A percentile compares a stretch with the other conserved stretches of the same genome.
Conservation (phyloP, 2,797 vertebrate species). For the Sebastes cheni region DNA sequence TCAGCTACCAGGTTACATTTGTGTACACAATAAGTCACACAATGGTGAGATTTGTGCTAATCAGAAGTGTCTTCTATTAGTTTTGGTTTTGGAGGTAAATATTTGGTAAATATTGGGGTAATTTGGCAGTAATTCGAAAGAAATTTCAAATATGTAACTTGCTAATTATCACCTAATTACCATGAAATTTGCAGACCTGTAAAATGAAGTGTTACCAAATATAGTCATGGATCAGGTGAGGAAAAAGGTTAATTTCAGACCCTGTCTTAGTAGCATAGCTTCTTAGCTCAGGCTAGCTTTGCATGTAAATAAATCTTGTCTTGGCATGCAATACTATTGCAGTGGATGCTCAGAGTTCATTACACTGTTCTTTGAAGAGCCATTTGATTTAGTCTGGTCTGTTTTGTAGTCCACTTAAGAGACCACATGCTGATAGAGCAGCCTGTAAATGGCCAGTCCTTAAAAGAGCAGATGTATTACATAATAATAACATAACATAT, state of each 20-base stretch:
- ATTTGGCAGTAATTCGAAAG: too few relatives aligned
- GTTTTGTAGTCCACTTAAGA: conserved; percentile 27
- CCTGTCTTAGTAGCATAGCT: conserved; percentile 17
- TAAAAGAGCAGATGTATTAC: conserved; percentile 53
- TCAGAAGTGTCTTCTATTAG: too few relatives aligned
- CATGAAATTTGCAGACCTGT: fast-evolving
- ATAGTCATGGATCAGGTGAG: too few relatives aligned
- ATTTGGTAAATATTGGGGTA: too few relatives aligned
- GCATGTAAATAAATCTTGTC: background rate
- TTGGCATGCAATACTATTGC: background rate
- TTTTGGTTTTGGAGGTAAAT: too few relatives aligned
- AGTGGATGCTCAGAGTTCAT: background rate
- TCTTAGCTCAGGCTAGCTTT: conserved; percentile 31
- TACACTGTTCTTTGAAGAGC: background rate
- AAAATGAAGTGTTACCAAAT: too few relatives aligned
- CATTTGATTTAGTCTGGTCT: conserved; percentile 23
- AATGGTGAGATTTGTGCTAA: too few relatives aligned
- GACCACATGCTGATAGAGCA: conserved; percentile 42
- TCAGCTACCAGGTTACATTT: too few relatives aligned
- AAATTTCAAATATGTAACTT: too few relatives aligned
- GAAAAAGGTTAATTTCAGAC: too few relatives aligned
- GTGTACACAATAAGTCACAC: too few relatives aligned
- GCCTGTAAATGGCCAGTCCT: conserved; percentile 43
- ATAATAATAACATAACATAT: conserved; percentile 48
- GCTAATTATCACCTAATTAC: too few relatives aligned